These are phyloP conservation scores for Antheraea mylitta DNA, from an alignment of 1,140 invertebrate genomes.

Conservation along the genomic window DNA sequence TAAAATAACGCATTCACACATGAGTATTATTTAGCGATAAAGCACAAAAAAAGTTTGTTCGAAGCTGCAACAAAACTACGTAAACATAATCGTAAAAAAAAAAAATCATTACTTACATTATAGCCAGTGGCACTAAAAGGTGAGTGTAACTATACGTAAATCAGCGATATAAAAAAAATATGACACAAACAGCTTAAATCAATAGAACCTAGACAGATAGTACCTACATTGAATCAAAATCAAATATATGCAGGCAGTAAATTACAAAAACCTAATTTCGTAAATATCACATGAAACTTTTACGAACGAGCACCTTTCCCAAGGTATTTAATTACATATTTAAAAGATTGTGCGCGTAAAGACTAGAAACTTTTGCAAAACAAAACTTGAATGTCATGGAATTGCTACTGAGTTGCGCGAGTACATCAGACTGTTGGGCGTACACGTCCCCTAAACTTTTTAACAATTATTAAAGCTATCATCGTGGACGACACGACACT, in stretches of 20 bases:
- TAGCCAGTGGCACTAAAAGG: slow-evolving; percentile 70
- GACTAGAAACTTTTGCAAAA: slow-evolving; percentile 69
- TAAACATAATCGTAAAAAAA: slow-evolving; percentile 48
- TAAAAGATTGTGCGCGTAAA: slow-evolving; percentile 70
- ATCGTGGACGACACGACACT: slow-evolving; percentile 40
- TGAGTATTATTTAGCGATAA: slow-evolving; percentile 78
- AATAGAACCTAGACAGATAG: slow-evolving; percentile 17
- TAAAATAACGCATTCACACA: slow-evolving; percentile 72
- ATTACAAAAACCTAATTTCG: slow-evolving; percentile 51
- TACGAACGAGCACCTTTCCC: slow-evolving; percentile 65
- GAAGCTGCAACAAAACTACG: slow-evolving; percentile 75
- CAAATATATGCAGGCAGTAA: neutral
- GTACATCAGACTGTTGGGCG: slow-evolving; percentile 17
- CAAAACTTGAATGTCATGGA: slow-evolving; percentile 54
- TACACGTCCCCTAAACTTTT: slow-evolving; percentile 26
- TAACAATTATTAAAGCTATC: slow-evolving; percentile 61
- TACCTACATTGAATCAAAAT: slow-evolving; percentile 1
- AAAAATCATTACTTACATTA: slow-evolving; percentile 60
- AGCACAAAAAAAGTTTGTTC: slow-evolving; percentile 72
- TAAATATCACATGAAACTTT: slow-evolving; percentile 61
- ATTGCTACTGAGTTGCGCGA: slow-evolving; percentile 31
- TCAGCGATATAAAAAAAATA: slow-evolving; percentile 28
- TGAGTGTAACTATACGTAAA: slow-evolving; percentile 39
- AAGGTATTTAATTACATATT: slow-evolving; percentile 14
- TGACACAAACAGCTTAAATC: slow-evolving; percentile 67